A percentile compares a stretch with the other conserved stretches of the same genome.
phyloP scores from a whole-genome alignment of 2,888 invertebrate genomes.

The Gymnosoma rotundatum region DNA sequence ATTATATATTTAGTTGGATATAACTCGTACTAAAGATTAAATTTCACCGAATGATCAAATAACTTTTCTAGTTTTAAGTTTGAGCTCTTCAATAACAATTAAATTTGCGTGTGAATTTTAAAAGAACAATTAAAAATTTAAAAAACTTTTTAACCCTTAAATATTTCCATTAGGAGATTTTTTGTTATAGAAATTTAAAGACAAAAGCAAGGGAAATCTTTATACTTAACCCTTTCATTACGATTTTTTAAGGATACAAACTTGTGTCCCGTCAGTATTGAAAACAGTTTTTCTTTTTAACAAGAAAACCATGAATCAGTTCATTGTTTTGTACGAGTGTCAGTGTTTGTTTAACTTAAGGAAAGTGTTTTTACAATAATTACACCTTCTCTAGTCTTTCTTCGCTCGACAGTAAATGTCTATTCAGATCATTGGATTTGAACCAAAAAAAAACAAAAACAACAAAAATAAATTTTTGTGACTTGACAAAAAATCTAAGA shows the following conservation, averaged over 20 bases:
- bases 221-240: too few species aligned
- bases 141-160: too few species aligned
- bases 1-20: too few species aligned
- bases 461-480: not conserved
- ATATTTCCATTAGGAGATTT: not conserved
- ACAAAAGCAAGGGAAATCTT: not conserved
- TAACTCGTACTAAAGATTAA: too few species aligned
- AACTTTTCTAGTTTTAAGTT: too few species aligned
- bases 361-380: constrained; percentile 49
- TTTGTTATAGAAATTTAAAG: not conserved
- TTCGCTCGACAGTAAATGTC: not conserved
- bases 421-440: constrained; percentile 29
- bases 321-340: constrained; percentile 6
- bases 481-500: not conserved
- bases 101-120: too few species aligned
- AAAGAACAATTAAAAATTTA: too few species aligned
- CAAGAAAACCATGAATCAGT: constrained; percentile 6
- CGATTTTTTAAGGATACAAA: too few species aligned
- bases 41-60: too few species aligned
- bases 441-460: not conserved
- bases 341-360: constrained; percentile 33
- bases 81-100: too few species aligned
- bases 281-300: not conserved
- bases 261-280: too few species aligned
- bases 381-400: constrained; percentile 2